Evolutionary conservation across 1,140 invertebrate genomes (phyloP), one percentile per base, ranked within the genome.

Genomic region (Drosophila parabipectinata): DNA sequence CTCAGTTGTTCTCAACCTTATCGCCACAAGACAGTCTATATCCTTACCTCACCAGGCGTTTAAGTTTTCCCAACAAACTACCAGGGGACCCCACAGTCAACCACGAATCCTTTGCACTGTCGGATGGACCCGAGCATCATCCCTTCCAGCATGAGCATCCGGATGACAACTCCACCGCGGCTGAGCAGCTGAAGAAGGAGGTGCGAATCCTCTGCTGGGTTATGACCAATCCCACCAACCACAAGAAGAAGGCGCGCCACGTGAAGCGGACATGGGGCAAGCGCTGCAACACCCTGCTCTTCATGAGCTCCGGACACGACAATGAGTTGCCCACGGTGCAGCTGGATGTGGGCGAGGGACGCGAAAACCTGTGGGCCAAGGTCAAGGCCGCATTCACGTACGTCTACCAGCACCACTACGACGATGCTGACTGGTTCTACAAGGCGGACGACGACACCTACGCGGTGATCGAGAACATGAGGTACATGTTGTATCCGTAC

Each of bases 401-500:
- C 88, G 93, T 97, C 12, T 97, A 97, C 79, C 93, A 96, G 47
- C 93, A 97, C 89, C 95, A 98, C 89, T 92, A 94, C 26, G 93
- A 97, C 73, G 93, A 97, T 66, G 96, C 95, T 14, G 97, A 98
- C 92, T 98, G 97, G 97, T 98, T 98, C 90, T 93, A 98, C 80
- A 99, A 98, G 92, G 97, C 97, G 32, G 97, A 98, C 85, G 97
- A 98, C 92, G 97, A 98, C 89, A 98, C 97, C 6, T 98, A 97
- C 91, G 96, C 98, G n/a, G 94, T 98, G 45, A 94, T 98, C 1
- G 97, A 98, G 92, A 98, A 98, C 92, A 92, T 98, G 24, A 93
- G 97, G 30, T 97, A 96, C 82, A 96, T 98, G 95, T 92, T 99
- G 21, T 94, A 95, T n/a, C 93, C 95, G 1, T 94, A 97, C 79